Evolutionary conservation across 2,888 invertebrate genomes (phyloP), one percentile per base, ranked within the genome.

Genomic region (Cantharis rufa): DNA sequence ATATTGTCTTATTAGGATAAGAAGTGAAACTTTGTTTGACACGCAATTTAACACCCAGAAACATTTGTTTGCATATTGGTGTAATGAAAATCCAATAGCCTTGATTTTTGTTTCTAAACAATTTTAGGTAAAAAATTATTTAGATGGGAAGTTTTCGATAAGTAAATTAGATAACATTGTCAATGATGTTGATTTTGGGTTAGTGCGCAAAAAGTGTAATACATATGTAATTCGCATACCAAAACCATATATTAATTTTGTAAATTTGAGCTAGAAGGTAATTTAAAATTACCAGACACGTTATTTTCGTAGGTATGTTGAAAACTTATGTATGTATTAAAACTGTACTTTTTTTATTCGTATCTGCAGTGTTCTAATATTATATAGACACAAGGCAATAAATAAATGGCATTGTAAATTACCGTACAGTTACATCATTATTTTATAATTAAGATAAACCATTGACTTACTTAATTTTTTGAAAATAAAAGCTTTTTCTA

Each of bases 331-430:
- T 75, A 71, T 70, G 70, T 73, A 74, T 74, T 74, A 74, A 74
- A 74, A 74, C 70, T 69, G 70, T 74, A 74, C 64, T 28, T 74
- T 73, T 73, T 74, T 70, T 63, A 63, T 70, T 70, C 62, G 18
- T 18, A n/a, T 28, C 70, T 64, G 70, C 7, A 74, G 69, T 61
- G 69, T 68, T 72, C 68, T 72, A 72, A 64, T 72, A 72, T 66
- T 72, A 72, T 72, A 66, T 68, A 72, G 72, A 72, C 66, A 61
- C 73, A 62, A 62, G 62, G 73, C 62, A 73, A 73, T 73, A 73
- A 73, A 69, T 74, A 74, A 74, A 70, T 74, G 70, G 62, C 48
- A 70, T 32, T 74, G 70, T 74, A 74, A 74, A 70, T 74, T 64
- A 62, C 64, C 70, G 16, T 70, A 70, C 74, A 74, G 74, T 73